Conservation (phyloP, 1,140 invertebrate genomes). For the Drosophila oshimai region DNA sequence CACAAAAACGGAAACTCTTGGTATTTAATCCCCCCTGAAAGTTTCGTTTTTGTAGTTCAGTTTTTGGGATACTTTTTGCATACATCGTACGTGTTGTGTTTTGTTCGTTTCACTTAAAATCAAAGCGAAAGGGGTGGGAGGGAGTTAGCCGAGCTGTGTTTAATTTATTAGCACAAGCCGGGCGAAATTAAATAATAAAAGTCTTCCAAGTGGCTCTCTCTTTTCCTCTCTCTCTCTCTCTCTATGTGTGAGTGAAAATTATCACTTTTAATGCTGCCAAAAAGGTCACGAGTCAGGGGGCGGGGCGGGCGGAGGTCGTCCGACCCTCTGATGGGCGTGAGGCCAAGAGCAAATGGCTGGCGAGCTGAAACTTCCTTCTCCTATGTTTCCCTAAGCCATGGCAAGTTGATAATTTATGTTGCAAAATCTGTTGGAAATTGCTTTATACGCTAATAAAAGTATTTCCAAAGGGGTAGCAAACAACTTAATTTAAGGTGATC, state of each 20-base stretch:
- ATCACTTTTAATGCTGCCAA: conserved; percentile 78
- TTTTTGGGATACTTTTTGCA: conserved; percentile 48
- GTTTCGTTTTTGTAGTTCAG: conserved; percentile 23
- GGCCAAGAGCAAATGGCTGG: conserved; percentile 37
- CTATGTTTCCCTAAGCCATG: not conserved
- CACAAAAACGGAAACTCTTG: conserved; percentile 22
- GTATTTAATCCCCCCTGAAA: conserved; percentile 59
- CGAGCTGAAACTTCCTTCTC: not conserved
- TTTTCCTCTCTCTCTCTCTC: not conserved
- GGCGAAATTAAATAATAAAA: conserved; percentile 76
- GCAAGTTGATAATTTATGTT: conserved; percentile 69
- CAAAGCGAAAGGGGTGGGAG: conserved; percentile 22
- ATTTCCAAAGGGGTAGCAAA: conserved; percentile 31
- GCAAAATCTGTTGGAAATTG: conserved; percentile 67
- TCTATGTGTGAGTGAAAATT: conserved; percentile 57
- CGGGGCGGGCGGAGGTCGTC: not conserved
- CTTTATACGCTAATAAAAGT: conserved; percentile 66
- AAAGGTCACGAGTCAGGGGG: conserved; percentile 61
- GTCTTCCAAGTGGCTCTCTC: conserved; percentile 59
- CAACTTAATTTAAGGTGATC: conserved; percentile 51
- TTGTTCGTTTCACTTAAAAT: conserved; percentile 35
- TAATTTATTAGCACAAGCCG: conserved; percentile 70
- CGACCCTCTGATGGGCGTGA: conserved; percentile 38
- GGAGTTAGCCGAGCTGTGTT: conserved; percentile 44
- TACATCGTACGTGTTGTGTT: conserved; percentile 41